Evolutionary conservation across 2,113 vertebrate species (phyloP).

Genomic region (Platysternon megacephalum): DNA sequence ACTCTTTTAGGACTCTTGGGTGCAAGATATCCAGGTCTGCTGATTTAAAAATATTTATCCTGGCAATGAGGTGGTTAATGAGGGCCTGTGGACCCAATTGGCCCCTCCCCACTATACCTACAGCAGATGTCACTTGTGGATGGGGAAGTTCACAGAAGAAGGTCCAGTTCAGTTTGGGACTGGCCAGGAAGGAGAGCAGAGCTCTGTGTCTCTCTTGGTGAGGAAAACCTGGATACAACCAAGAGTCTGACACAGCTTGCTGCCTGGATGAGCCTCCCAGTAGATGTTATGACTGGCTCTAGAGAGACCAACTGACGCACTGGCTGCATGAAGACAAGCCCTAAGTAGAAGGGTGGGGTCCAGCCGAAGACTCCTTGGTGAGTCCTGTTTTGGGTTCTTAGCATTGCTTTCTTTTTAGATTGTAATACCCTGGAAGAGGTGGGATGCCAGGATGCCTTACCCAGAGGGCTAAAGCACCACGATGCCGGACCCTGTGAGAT

Average conservation of each 20-base stretch:
- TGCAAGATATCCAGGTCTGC: background rate
- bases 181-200: background rate
- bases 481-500: no score
- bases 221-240: background rate
- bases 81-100: background rate
- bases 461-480: no score
- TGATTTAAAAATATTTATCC: background rate
- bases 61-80: no score
- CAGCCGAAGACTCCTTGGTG: background rate
- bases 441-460: no score
- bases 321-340: background rate
- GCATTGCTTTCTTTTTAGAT: no score
- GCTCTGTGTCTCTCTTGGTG: background rate
- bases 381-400: no score
- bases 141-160: background rate
- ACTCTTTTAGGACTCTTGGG: background rate
- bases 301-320: background rate
- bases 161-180: background rate
- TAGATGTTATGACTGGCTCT: background rate
- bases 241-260: background rate
- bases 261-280: background rate
- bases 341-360: background rate
- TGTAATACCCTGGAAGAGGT: no score
- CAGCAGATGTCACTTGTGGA: background rate
- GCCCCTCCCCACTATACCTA: background rate